These are phyloP conservation scores for Andrena camellia DNA, from an alignment of 2,888 invertebrate species.

Conservation along the genomic window DNA sequence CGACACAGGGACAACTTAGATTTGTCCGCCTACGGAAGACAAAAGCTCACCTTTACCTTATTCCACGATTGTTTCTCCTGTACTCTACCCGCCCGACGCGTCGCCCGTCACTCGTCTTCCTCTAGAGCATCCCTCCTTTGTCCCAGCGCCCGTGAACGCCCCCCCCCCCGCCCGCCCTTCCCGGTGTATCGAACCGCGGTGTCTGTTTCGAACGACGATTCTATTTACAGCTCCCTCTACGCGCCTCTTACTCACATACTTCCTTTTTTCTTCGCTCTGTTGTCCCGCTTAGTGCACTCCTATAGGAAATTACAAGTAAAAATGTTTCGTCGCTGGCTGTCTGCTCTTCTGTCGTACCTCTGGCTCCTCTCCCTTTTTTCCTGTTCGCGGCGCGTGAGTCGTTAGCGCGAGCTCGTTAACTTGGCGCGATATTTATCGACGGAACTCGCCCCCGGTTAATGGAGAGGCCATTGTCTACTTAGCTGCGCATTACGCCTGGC, in stretches of 20 bases:
- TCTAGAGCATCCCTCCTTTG: constrained; percentile 1
- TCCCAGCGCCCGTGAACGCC: background rate
- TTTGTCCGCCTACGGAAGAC: constrained; percentile 41
- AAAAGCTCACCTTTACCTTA: constrained; percentile 64
- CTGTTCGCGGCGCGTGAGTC: constrained; percentile 53
- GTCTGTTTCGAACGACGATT: constrained; percentile 46
- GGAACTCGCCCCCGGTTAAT: constrained; percentile 27
- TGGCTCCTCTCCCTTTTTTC: constrained; percentile 31
- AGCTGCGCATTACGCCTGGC: constrained; percentile 19
- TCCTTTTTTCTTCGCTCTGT: background rate
- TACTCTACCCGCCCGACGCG: background rate
- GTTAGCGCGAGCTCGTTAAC: constrained; percentile 59
- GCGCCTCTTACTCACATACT: background rate
- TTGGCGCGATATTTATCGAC: constrained; percentile 57
- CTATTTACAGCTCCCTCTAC: constrained; percentile 44
- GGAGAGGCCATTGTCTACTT: constrained; percentile 46
- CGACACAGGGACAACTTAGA: constrained; percentile 39
- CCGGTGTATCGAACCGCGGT: constrained; percentile 34
- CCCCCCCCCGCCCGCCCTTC: background rate
- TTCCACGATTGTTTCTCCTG: constrained; percentile 58
- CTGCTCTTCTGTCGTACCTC: constrained; percentile 10
- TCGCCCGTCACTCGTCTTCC: background rate
- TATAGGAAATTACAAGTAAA: constrained; percentile 55
- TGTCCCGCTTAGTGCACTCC: constrained; percentile 43
- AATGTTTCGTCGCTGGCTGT: constrained; percentile 45